Evolutionary conservation across 2,113 vertebrate genomes (phyloP).

Genomic region (Alouatta palliata): DNA sequence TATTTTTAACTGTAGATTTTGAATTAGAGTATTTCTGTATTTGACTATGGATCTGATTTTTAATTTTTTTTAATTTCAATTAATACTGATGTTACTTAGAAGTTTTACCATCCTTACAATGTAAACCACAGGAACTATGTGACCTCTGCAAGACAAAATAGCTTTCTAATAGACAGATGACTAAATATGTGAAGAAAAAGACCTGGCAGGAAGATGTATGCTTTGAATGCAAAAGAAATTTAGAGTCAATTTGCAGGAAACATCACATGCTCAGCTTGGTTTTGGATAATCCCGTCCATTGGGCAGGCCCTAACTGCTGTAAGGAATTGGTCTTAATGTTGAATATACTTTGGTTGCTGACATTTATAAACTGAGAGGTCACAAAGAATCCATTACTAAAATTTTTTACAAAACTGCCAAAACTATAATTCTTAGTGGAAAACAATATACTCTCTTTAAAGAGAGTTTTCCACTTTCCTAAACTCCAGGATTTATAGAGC

Average conservation of each 20-base stretch:
- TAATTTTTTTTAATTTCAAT: conserved; percentile 71
- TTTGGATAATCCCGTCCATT: not conserved
- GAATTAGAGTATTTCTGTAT: conserved; percentile 66
- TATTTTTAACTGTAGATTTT: conserved; percentile 72
- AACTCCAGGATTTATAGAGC: conserved; percentile 64
- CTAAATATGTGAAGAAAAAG: not conserved
- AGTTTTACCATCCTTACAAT: conserved; percentile 48
- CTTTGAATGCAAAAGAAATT: conserved; percentile 35
- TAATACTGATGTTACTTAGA: conserved; percentile 55
- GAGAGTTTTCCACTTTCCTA: conserved; percentile 65
- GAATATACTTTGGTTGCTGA: conserved; percentile 9
- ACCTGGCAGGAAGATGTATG: not conserved
- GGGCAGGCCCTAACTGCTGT: not conserved
- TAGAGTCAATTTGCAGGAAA: not conserved
- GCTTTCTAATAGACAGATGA: not conserved
- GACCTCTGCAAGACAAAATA: conserved; percentile 44
- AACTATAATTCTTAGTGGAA: conserved; percentile 60
- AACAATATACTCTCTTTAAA: conserved; percentile 61
- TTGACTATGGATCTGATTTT: conserved; percentile 58
- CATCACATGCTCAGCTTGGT: not conserved
- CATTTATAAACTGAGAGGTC: conserved; percentile 53
- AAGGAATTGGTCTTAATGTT: not conserved
- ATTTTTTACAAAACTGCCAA: conserved; percentile 75
- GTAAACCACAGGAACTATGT: conserved; percentile 32
- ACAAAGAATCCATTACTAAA: conserved; percentile 59